phyloP scores from a whole-genome alignment of 92 coral and sea anemone species.

The Pocillopora grandis region DNA sequence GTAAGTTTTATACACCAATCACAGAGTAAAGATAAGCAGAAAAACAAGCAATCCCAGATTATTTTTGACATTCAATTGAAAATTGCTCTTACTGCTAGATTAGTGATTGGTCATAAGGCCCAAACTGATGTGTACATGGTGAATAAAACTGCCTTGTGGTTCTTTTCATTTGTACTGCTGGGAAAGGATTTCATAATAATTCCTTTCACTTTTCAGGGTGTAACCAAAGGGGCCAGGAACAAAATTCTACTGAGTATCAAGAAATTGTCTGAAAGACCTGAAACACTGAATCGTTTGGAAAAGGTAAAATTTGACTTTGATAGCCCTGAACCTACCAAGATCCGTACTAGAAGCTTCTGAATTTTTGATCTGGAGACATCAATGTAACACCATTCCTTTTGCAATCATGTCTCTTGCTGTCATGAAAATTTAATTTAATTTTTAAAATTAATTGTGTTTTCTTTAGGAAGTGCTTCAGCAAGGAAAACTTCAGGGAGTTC shows the following conservation, averaged over 20 bases:
- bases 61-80: too few relatives aligned
- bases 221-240: constrained; percentile 98
- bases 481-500: constrained; percentile 82
- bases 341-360: neutral
- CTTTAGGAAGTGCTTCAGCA: constrained; percentile 88
- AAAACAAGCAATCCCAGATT: too few relatives aligned
- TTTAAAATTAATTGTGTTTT: neutral
- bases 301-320: constrained; percentile 56
- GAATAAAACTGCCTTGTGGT: neutral
- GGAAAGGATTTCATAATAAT: neutral
- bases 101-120: too few relatives aligned
- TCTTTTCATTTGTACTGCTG: neutral
- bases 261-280: constrained; percentile 83
- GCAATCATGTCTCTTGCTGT: neutral
- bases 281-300: constrained; percentile 70
- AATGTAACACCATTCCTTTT: too few relatives aligned
- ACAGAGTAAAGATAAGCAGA: too few relatives aligned
- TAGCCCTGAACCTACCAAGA: too few relatives aligned
- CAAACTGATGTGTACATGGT: too few relatives aligned
- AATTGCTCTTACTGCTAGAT: too few relatives aligned
- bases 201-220: constrained; percentile 52
- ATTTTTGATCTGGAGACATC: too few relatives aligned
- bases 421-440: neutral
- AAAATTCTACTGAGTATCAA: constrained; percentile 84
- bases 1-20: too few relatives aligned